These are phyloP conservation scores for Sebastes minor DNA, from an alignment of 2,797 vertebrate species.

Conservation along the genomic window DNA sequence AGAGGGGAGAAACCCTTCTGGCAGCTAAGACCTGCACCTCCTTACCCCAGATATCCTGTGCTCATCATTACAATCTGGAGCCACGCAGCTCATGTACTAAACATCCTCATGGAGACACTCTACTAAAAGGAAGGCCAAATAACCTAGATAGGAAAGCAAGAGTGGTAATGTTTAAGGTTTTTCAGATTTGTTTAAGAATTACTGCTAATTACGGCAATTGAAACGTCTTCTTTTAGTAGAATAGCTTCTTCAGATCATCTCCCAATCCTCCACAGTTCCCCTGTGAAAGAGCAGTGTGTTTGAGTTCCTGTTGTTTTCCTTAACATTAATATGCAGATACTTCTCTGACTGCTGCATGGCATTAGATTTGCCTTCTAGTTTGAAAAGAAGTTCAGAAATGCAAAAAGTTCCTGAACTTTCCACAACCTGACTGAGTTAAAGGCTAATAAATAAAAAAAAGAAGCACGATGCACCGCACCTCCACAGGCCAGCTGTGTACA, in stretches of 20 bases:
- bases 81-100: neutral
- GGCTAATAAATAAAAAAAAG: neutral
- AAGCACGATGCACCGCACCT: neutral
- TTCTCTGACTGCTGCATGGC: too few species aligned
- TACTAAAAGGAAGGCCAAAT: too few species aligned
- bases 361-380: neutral
- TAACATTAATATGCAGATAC: neutral
- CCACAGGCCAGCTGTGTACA: neutral
- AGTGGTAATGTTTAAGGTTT: neutral
- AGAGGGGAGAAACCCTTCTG: neutral
- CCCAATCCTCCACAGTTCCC: neutral
- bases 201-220: neutral
- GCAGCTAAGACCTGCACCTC: too few species aligned
- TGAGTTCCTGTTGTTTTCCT: neutral
- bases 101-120: neutral
- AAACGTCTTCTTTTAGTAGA: neutral
- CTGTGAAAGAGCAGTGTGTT: neutral
- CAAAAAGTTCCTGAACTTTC: neutral
- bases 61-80: neutral
- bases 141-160: neutral
- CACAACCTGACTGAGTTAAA: neutral
- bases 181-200: neutral
- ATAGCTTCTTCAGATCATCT: neutral
- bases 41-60: too few species aligned
- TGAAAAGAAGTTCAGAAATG: neutral